phyloP scores from a whole-genome alignment of 2,888 invertebrate genomes.

The Abscondita cerata region DNA sequence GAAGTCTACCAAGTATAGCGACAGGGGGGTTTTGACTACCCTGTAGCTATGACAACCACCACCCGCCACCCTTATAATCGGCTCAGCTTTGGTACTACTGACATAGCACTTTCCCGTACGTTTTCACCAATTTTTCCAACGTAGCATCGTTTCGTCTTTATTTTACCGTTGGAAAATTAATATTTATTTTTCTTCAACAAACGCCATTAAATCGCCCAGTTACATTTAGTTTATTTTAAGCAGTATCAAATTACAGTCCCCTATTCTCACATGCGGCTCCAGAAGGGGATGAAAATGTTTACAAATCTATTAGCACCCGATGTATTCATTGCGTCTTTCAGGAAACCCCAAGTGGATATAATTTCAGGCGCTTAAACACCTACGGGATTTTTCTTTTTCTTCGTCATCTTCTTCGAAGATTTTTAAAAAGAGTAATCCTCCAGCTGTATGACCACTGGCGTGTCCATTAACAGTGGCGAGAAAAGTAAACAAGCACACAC shows the following conservation, averaged over 20 bases:
- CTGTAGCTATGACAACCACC: slow-evolving; percentile 40
- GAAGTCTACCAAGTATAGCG: slow-evolving; percentile 28
- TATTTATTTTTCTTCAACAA: slow-evolving; percentile 7
- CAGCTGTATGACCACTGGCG: slow-evolving; percentile 28
- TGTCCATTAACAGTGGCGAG: slow-evolving; percentile 32
- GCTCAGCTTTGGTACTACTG: slow-evolving; percentile 42
- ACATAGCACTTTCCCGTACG: slow-evolving; percentile 41
- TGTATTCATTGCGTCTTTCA: slow-evolving; percentile 49
- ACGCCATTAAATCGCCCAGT: not conserved
- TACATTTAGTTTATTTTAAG: slow-evolving; percentile 27
- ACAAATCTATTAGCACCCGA: slow-evolving; percentile 56
- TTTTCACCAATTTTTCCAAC: slow-evolving; percentile 34
- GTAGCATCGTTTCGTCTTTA: slow-evolving; percentile 18
- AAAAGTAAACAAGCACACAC: slow-evolving; percentile 48
- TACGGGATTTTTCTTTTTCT: not conserved
- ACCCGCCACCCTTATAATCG: slow-evolving; percentile 44
- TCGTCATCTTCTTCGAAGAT: slow-evolving; percentile 11
- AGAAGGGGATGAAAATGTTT: slow-evolving; percentile 48
- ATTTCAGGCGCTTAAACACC: slow-evolving; percentile 14
- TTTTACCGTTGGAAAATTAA: slow-evolving; percentile 12
- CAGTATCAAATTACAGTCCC: slow-evolving; percentile 43
- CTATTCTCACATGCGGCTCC: slow-evolving; percentile 22
- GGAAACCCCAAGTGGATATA: slow-evolving; percentile 47
- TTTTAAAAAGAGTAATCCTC: slow-evolving; percentile 25
- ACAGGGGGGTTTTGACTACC: slow-evolving; percentile 31